These are phyloP conservation scores for Hiodon tergisus DNA, from an alignment of 2,113 vertebrate species.

Conservation along the genomic window DNA sequence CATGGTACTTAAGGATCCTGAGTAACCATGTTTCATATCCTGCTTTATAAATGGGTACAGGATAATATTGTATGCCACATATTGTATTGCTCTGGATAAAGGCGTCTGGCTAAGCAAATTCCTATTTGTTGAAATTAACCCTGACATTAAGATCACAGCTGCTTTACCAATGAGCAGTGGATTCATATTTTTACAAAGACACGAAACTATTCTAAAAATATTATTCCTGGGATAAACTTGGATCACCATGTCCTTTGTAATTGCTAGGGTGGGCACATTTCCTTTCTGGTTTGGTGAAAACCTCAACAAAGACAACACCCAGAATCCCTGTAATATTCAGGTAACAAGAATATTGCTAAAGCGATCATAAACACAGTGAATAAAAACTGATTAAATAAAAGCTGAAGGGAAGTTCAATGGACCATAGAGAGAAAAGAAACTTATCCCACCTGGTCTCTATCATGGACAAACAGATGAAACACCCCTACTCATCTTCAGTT, in stretches of 20 bases:
- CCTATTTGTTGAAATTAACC: background rate
- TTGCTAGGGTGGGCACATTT: background rate
- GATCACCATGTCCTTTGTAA: background rate
- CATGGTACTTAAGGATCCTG: too few relatives aligned
- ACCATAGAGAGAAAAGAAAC: too few relatives aligned
- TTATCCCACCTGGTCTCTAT: background rate
- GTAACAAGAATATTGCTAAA: background rate
- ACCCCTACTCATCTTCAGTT: background rate
- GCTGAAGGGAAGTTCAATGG: background rate
- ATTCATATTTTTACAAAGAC: constrained; percentile 4
- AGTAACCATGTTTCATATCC: too few relatives aligned
- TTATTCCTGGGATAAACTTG: constrained; percentile 11
- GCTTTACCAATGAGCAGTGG: background rate
- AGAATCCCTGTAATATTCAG: constrained; percentile 2
- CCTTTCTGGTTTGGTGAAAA: background rate
- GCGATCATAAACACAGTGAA: too few relatives aligned
- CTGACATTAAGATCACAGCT: background rate
- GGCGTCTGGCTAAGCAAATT: background rate
- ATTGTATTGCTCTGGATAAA: background rate
- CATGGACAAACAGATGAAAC: background rate
- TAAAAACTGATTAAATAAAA: background rate
- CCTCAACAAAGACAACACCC: background rate
- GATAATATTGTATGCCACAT: background rate
- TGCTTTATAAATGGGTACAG: too few relatives aligned
- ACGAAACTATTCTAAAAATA: constrained; percentile 5